Evolutionary conservation across 92 coral and sea anemone species (phyloP).

Genomic region (Porites rus): DNA sequence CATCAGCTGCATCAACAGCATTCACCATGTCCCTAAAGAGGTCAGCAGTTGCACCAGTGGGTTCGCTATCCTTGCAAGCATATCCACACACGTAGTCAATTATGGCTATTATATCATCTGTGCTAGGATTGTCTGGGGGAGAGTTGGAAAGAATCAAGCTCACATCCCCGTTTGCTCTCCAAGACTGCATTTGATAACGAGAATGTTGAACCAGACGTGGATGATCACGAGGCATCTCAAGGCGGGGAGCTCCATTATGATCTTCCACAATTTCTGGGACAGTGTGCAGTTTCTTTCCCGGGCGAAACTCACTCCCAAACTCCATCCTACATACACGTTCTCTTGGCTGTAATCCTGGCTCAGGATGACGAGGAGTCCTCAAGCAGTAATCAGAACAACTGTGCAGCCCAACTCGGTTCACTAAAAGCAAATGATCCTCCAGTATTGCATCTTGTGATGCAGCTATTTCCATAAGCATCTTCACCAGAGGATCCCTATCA

Average conservation of each 20-base stretch:
- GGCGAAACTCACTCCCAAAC: constrained; percentile 44
- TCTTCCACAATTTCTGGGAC: neutral
- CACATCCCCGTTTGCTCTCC: constrained; percentile 20
- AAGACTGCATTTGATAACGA: constrained; percentile 1
- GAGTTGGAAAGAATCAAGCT: constrained; percentile 37
- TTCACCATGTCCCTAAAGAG: constrained; percentile 54
- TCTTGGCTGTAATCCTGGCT: constrained; percentile 46
- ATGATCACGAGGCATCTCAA: constrained; percentile 48
- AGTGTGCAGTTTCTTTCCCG: constrained; percentile 14
- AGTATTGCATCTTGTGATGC: constrained; percentile 53
- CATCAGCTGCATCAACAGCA: constrained; percentile 29
- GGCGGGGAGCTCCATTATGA: constrained; percentile 23
- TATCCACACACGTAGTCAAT: constrained; percentile 44
- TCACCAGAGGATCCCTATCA: constrained; percentile 53
- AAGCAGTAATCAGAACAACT: constrained; percentile 38
- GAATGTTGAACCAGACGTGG: constrained; percentile 40
- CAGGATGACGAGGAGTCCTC: constrained; percentile 43
- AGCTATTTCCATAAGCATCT: constrained; percentile 64
- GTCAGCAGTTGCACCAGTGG: constrained; percentile 58
- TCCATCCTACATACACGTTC: constrained; percentile 55
- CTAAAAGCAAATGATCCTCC: constrained; percentile 46
- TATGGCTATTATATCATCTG: constrained; percentile 49
- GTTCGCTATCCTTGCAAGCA: constrained; percentile 56
- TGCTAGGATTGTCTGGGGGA: constrained; percentile 46
- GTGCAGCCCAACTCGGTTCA: constrained; percentile 44